A percentile compares a stretch with the other conserved stretches of the same genome.
Conservation (phyloP, 2,797 vertebrate species). For the Sebastes reedi region DNA sequence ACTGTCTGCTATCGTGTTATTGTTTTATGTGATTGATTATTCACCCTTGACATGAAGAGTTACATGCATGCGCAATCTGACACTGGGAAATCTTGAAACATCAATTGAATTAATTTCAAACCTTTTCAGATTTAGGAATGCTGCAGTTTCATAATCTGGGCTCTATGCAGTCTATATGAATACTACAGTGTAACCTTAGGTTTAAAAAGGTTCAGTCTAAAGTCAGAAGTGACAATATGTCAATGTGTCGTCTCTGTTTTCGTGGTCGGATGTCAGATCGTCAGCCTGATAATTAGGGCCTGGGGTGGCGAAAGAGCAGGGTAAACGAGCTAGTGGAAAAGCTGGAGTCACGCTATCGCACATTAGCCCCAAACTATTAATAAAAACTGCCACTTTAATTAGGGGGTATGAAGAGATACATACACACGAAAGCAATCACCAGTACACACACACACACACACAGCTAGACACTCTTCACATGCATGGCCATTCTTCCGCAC, state of each 20-base stretch:
- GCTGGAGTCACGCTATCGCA: slow-evolving; percentile 62
- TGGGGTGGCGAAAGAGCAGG: slow-evolving; percentile 48
- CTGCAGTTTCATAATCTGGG: background rate
- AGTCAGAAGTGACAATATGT: slow-evolving; percentile 63
- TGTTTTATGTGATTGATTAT: background rate
- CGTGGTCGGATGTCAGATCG: slow-evolving; percentile 60
- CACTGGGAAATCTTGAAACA: background rate
- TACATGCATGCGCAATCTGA: background rate
- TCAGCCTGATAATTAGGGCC: slow-evolving; percentile 70
- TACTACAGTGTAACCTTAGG: slow-evolving; percentile 14
- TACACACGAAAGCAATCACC: slow-evolving; percentile 33
- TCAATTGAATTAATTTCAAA: background rate
- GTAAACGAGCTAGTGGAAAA: slow-evolving; percentile 54
- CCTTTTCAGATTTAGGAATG: background rate
- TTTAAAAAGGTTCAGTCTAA: slow-evolving; percentile 32
- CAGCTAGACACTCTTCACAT: background rate
- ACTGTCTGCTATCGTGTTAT: background rate
- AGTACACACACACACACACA: slow-evolving; percentile 10
- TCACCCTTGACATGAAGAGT: background rate
- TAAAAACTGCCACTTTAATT: slow-evolving; percentile 78
- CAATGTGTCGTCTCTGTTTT: slow-evolving; percentile 65
- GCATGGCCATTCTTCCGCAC: background rate
- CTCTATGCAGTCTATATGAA: background rate
- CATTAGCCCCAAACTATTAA: slow-evolving; percentile 74
- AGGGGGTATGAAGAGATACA: slow-evolving; percentile 55